Evolutionary conservation across 2,797 vertebrate genomes (phyloP), one percentile per base, ranked within the genome.

Genomic region (Chaetodon trifasciatus): DNA sequence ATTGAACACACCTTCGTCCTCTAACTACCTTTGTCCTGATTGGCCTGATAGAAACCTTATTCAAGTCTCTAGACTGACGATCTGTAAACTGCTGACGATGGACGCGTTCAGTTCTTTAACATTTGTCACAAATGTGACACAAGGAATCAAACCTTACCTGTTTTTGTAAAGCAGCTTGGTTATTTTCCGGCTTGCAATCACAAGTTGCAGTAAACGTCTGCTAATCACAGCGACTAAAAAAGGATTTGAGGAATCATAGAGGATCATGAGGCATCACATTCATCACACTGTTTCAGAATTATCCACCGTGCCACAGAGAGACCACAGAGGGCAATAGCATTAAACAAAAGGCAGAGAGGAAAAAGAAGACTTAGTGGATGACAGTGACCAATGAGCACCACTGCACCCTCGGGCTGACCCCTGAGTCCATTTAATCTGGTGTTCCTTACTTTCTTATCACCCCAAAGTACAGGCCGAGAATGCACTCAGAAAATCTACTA

Each of bases 321-420:
- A 83, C 75, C 83, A 82, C 83, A 50, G 73, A 58, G 78, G 84
- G 81, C 49, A 74, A 61, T 13, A 46, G 85, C 69, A 74, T 76
- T 65, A 69, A 88, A 85, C 83, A 78, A 89, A 87, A 88, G 61
- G 69, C 74, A 71, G 66, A 1, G n/a, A 61, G 78, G 80, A 83
- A 81, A 83, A 82, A 83, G 76, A 81, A 72, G 86, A 86, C 74
- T 85, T 74, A 63, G 70, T 40, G 83, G 82, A 72, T 86, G 90
- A 91, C 92, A 91, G 86, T 90, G 91, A 92, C 87, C 90, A 90
- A 88, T 69, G 88, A 84, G 81, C 81, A 69, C 52, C 28, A 16
- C 64, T 49, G 46, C 76, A 82, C 67, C 86, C 86, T 85, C 81
- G 9, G 81, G 88, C 85, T 85, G 86, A 88, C 89, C 87, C 86